Conservation (phyloP, 1,140 invertebrate species). For the Drosophila pseudoananassae region DNA sequence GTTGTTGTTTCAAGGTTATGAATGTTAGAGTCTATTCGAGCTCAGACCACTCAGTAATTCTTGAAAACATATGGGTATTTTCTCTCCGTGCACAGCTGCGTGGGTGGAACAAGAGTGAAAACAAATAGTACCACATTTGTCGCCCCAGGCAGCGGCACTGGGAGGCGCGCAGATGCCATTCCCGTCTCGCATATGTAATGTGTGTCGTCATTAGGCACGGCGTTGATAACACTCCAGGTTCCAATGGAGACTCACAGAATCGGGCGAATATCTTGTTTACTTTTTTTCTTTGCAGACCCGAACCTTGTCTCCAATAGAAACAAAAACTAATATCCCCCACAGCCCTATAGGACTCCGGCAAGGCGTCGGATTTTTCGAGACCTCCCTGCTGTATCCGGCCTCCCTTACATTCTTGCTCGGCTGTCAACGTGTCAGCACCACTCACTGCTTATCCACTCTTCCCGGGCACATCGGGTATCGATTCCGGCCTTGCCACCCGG, state of each 20-base stretch:
- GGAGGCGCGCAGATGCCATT: constrained; percentile 31
- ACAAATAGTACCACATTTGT: constrained; percentile 69
- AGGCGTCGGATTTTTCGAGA: constrained; percentile 5
- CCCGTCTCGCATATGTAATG: constrained; percentile 69
- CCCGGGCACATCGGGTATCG: not conserved
- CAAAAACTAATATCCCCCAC: no score
- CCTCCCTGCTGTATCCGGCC: constrained; percentile 8
- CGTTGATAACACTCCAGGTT: constrained; percentile 47
- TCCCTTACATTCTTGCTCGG: constrained; percentile 1
- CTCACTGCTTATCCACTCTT: constrained; percentile 17
- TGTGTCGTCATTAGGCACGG: constrained; percentile 68
- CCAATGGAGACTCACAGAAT: not conserved
- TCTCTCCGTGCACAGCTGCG: not conserved
- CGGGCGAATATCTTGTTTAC: no score
- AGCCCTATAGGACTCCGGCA: not conserved
- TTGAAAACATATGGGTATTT: not conserved
- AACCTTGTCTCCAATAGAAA: not conserved
- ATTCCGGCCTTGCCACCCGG: not conserved
- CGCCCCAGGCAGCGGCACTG: constrained; percentile 8
- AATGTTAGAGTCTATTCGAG: no score
- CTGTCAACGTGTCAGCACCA: constrained; percentile 35
- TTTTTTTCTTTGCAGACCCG: not conserved
- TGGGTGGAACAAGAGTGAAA: constrained; percentile 37
- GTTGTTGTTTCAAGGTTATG: not conserved
- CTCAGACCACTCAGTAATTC: not conserved